Conservation (phyloP, 2,113 vertebrate genomes). For the Burhinus oedicnemus region DNA sequence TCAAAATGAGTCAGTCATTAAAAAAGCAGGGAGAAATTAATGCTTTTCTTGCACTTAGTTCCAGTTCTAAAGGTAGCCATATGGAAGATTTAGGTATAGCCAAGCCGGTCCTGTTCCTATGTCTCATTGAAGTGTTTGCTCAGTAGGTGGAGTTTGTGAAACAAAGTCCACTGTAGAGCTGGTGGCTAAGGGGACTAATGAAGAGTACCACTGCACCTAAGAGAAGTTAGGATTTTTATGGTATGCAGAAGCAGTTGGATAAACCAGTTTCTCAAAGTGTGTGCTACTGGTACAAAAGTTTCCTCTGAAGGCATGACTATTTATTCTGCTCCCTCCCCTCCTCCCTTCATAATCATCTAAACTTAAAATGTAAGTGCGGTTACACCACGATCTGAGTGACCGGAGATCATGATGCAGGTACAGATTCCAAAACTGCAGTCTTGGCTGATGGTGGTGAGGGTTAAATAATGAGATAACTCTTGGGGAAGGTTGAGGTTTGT, state of each 20-base stretch:
- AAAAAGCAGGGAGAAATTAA: neutral
- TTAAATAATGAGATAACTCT: neutral
- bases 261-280: neutral
- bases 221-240: neutral
- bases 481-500: neutral
- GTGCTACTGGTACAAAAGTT: neutral
- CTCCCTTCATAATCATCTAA: neutral
- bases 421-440: rapidly evolving
- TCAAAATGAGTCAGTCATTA: neutral
- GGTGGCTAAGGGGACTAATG: neutral
- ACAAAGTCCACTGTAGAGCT: neutral
- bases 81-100: neutral
- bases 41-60: neutral
- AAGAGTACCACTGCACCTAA: neutral
- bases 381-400: rapidly evolving
- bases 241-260: neutral
- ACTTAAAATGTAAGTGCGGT: neutral
- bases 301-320: neutral
- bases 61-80: neutral
- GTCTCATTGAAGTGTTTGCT: conserved; percentile 1
- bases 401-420: neutral
- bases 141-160: conserved; percentile 12
- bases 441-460: neutral
- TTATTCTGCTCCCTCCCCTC: too few species aligned
- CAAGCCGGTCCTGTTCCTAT: neutral